Conservation (phyloP, 2,113 vertebrate genomes). For the Ochotona curzoniae region DNA sequence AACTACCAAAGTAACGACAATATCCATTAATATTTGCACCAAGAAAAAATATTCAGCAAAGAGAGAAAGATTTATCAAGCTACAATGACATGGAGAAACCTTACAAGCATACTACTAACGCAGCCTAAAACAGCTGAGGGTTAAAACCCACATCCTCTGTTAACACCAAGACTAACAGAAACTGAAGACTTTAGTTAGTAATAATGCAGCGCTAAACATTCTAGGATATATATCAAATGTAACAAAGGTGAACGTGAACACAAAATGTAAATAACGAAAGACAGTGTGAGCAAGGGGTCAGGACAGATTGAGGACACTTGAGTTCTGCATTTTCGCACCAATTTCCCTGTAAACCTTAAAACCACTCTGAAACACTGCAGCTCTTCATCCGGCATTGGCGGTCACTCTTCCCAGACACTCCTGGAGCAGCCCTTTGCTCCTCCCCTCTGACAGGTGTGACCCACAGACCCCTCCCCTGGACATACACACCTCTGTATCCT, state of each 20-base stretch:
- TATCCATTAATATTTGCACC: neutral
- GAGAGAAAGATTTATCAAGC: too few species aligned
- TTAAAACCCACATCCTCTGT: neutral
- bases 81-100: too few species aligned
- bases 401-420: neutral
- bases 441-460: accelerated
- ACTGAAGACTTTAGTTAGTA: neutral
- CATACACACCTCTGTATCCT: too few species aligned
- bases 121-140: neutral
- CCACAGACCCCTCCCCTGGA: neutral
- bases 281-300: neutral
- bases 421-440: neutral
- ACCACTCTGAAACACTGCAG: neutral
- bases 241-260: neutral
- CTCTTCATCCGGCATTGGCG: neutral
- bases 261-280: neutral
- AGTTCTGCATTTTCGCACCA: neutral
- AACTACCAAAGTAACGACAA: neutral
- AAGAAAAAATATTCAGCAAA: too few species aligned
- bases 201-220: neutral
- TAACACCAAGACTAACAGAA: neutral
- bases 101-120: neutral
- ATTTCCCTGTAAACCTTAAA: neutral
- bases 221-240: neutral
- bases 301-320: neutral